These are phyloP conservation scores for Pseudomyrmex concolor DNA, from an alignment of 1,140 invertebrate genomes.

Conservation along the genomic window DNA sequence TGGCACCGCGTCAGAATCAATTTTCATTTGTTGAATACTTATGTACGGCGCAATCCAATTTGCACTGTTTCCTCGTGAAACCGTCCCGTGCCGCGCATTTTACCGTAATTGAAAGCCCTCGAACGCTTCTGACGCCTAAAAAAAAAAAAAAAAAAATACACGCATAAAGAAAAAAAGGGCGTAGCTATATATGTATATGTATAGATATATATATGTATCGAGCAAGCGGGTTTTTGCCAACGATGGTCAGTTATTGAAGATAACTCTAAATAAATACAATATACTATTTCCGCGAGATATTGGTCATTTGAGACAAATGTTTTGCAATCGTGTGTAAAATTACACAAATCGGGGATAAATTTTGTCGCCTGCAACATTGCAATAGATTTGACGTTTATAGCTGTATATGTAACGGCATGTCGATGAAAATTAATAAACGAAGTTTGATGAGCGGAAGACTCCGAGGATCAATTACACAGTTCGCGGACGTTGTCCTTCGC, in stretches of 20 bases:
- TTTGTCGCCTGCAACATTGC: neutral
- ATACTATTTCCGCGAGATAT: neutral
- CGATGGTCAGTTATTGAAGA: slow-evolving; percentile 40
- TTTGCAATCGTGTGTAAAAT: slow-evolving; percentile 13
- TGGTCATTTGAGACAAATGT: slow-evolving; percentile 8
- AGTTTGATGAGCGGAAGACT: neutral
- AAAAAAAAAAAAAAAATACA: slow-evolving; percentile 62
- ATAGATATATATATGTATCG: neutral
- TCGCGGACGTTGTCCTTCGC: slow-evolving; percentile 5
- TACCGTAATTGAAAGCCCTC: slow-evolving; percentile 82
- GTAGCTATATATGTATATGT: neutral
- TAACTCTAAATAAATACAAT: slow-evolving; percentile 28
- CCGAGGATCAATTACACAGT: slow-evolving; percentile 60
- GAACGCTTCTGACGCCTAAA: slow-evolving; percentile 75
- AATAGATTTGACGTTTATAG: neutral
- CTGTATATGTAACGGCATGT: neutral
- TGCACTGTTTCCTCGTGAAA: slow-evolving; percentile 72
- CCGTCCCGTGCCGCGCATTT: slow-evolving; percentile 72
- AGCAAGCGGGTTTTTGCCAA: slow-evolving; percentile 13
- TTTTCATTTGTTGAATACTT: slow-evolving; percentile 85
- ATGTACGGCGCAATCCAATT: slow-evolving; percentile 84
- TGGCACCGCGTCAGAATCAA: slow-evolving; percentile 83
- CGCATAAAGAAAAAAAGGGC: slow-evolving; percentile 39
- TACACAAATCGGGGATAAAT: slow-evolving; percentile 3
- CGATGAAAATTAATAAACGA: slow-evolving; percentile 56